Evolutionary conservation across 2,888 invertebrate genomes (phyloP), one percentile per base, ranked within the genome.

Genomic region (Carpatolechia fugitivella): DNA sequence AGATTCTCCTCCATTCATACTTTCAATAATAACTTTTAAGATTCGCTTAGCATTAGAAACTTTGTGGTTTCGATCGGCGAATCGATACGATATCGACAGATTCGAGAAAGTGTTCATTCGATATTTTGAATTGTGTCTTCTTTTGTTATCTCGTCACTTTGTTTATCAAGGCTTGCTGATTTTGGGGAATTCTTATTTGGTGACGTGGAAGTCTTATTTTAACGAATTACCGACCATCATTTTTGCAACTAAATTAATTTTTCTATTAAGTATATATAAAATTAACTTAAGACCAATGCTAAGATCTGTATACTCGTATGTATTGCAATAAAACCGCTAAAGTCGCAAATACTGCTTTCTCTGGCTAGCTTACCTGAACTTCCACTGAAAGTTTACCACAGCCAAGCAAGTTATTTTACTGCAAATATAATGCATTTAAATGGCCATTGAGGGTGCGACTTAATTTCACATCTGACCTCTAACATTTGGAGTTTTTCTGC

Each of bases 401-500:
- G 41, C 31, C 16, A 52, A 6, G 11, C 20, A 52, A 20, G 49
- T 31, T 56, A 59, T 56, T 47, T 63, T 60, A 63, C 60, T 63
- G 64, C 65, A 66, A 70, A 69, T 66, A 60, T 64, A 51, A 58
- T 56, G 47, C 47, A 60, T 56, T 46, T 53, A 50, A 55, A 30
- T 56, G 29, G 38, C 54, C 54, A 59, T 62, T 60, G 52, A 38
- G 59, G 59, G 62, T 57, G 47, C 61, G 62, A 66, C 70, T 68
- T 65, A 68, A 65, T 69, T 65, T 61, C 57, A 58, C 59, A 63
- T 62, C 64, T 74, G 76, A 83, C 79, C 82, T 78, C 67, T 79
- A 72, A 66, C 75, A 75, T 81, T 82, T 74, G 53, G 60, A 64
- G 74, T 73, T 73, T 73, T 73, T 70, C 70, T 60, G 64, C 70